These are phyloP conservation scores for Mactra quadrangularis DNA, from an alignment of 1,140 invertebrate genomes.

Conservation along the genomic window DNA sequence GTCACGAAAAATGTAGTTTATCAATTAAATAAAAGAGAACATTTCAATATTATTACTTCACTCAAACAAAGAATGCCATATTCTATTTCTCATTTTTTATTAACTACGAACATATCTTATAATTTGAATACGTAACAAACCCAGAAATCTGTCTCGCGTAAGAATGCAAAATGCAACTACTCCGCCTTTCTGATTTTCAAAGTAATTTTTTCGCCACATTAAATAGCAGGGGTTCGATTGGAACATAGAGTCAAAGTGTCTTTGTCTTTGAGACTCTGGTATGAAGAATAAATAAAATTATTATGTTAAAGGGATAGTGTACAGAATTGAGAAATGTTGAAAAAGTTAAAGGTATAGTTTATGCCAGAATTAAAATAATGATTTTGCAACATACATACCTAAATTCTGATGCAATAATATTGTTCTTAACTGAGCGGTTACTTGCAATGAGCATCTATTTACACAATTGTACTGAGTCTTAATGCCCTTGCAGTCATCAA, in stretches of 20 bases:
- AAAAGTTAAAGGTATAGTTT: no score
- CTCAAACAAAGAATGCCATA: not conserved
- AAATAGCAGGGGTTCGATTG: slow-evolving; percentile 35
- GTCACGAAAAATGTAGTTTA: no score
- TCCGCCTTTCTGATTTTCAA: slow-evolving; percentile 32
- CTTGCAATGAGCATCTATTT: no score
- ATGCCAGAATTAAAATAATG: no score
- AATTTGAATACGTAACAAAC: slow-evolving; percentile 26
- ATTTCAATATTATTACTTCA: slow-evolving; percentile 1
- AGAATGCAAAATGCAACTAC: slow-evolving; percentile 3
- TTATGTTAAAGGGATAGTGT: no score
- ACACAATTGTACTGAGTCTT: no score
- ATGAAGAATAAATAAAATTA: no score
- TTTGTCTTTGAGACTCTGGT: slow-evolving; percentile 5
- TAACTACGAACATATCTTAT: slow-evolving; percentile 30
- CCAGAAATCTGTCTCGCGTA: slow-evolving; percentile 10
- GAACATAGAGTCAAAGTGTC: slow-evolving; percentile 25
- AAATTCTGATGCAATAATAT: no score
- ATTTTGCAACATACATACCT: no score
- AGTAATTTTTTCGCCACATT: slow-evolving; percentile 16
- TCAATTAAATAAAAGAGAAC: slow-evolving; percentile 6
- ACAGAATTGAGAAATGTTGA: no score
- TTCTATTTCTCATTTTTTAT: slow-evolving; percentile 7
- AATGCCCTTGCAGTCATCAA: no score
- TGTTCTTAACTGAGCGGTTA: no score